Percentiles rank a stretch among this genome's conserved stretches.
phyloP scores from a whole-genome alignment of 2,888 invertebrate species.

The Melieria omissa region DNA sequence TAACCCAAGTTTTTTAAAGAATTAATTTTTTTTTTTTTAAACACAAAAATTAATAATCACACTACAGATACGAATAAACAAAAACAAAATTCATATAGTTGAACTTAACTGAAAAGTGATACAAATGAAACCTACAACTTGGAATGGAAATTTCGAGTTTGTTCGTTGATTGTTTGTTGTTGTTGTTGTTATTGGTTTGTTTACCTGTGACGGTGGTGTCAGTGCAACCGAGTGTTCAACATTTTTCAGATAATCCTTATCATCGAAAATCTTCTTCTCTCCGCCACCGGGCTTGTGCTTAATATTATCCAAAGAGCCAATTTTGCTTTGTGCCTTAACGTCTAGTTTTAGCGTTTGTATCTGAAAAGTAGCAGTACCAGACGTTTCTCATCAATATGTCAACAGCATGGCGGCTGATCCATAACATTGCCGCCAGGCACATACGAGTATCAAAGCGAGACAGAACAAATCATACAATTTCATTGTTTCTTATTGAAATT shows the following conservation, averaged over 20 bases:
- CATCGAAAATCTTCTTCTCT: conserved; percentile 92
- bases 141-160: conserved; percentile 11
- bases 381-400: conserved; percentile 8
- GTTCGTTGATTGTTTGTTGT: neutral
- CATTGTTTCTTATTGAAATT: no score
- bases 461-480: no score
- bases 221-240: conserved; percentile 71
- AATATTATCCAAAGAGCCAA: conserved; percentile 91
- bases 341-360: conserved; percentile 92
- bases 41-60: conserved; percentile 43
- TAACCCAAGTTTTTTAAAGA: conserved; percentile 9
- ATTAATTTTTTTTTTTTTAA: conserved; percentile 23
- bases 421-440: no score
- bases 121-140: conserved; percentile 16
- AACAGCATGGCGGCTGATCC: no score
- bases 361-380: conserved; percentile 67
- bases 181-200: conserved; percentile 41
- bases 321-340: conserved; percentile 91
- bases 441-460: no score
- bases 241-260: conserved; percentile 90
- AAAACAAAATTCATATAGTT: neutral
- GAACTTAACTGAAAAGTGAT: neutral
- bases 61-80: neutral
- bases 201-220: conserved; percentile 71
- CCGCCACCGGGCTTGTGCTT: conserved; percentile 91